These are phyloP conservation scores for Heterotilapia buettikoferi DNA, from an alignment of 2,113 vertebrate species.

Conservation along the genomic window DNA sequence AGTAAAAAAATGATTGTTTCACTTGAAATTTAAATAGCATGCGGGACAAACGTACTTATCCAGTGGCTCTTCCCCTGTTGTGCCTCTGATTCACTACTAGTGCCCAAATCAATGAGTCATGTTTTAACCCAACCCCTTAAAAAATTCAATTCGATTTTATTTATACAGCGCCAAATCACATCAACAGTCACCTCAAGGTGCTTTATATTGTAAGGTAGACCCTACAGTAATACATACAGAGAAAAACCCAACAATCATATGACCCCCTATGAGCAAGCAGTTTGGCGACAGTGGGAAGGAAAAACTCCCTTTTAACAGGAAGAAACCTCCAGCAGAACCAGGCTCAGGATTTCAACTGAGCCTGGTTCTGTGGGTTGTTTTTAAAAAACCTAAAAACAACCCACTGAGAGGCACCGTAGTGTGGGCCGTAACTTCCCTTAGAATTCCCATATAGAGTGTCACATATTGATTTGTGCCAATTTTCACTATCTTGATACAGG, in stretches of 20 bases:
- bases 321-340: accelerated
- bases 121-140: not conserved
- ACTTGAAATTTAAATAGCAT: not conserved
- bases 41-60: accelerated
- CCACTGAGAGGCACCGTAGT: not conserved
- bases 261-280: accelerated
- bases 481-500: not conserved
- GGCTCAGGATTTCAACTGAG: not conserved
- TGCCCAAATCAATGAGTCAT: not conserved
- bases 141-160: not conserved
- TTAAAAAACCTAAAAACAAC: not conserved
- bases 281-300: not conserved
- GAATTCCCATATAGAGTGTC: not conserved
- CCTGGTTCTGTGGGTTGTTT: not conserved
- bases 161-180: accelerated
- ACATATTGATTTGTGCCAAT: not conserved
- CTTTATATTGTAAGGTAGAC: accelerated
- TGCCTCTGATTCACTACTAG: not conserved
- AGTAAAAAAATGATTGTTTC: not conserved
- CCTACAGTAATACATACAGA: not conserved
- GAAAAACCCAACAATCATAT: not conserved
- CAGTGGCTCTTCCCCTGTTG: not conserved
- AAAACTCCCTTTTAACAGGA: not conserved
- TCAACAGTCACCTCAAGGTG: accelerated
- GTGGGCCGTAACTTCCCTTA: not conserved